phyloP scores from a whole-genome alignment of 2,888 invertebrate species.

The Dasypolia templi region DNA sequence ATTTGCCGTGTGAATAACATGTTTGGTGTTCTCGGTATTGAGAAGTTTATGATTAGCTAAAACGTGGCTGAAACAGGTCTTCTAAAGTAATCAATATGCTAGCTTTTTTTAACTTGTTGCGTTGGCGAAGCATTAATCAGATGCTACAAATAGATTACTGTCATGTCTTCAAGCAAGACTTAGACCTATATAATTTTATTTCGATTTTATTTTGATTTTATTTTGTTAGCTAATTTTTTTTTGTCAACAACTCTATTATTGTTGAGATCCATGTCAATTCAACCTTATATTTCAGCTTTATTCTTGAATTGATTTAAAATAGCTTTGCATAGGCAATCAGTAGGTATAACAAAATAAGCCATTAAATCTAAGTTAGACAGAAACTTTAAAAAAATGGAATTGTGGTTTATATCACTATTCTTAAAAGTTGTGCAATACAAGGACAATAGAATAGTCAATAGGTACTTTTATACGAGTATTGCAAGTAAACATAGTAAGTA shows the following conservation, averaged over 20 bases:
- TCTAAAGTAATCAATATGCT: constrained; percentile 43
- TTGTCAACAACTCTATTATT: neutral
- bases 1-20: neutral
- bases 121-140: constrained; percentile 42
- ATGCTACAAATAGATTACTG: constrained; percentile 3
- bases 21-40: neutral
- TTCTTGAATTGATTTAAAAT: neutral
- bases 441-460: neutral
- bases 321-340: too few species aligned
- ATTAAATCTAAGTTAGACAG: neutral
- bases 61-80: constrained; percentile 20
- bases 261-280: too few species aligned
- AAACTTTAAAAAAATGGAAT: too few species aligned
- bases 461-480: neutral
- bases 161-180: neutral
- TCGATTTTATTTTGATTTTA: neutral
- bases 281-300: neutral
- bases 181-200: neutral
- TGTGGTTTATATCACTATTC: too few species aligned
- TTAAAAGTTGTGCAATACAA: neutral
- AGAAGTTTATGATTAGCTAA: neutral
- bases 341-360: neutral
- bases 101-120: constrained; percentile 39
- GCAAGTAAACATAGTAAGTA: neutral
- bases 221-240: neutral